Conservation (phyloP, 2,797 vertebrate species). For the Pelochelys cantorii region DNA sequence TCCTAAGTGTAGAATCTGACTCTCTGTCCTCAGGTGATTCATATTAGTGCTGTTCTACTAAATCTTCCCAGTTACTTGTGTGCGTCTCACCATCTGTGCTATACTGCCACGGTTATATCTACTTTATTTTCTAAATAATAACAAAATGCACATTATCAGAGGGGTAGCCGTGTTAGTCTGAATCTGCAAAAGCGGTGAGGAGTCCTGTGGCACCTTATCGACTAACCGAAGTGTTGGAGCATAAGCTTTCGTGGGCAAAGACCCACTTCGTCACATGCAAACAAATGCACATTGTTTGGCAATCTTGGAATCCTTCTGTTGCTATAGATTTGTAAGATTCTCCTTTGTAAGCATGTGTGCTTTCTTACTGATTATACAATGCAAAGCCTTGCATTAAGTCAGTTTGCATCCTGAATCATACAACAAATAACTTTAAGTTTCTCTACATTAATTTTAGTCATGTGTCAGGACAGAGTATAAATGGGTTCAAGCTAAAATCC, state of each 20-base stretch:
- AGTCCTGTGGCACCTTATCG: too few relatives aligned
- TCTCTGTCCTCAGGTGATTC: background rate
- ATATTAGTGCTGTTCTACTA: background rate
- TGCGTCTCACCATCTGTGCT: constrained; percentile 14
- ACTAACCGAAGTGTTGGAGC: too few relatives aligned
- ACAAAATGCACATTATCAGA: constrained; percentile 9
- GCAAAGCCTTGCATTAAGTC: background rate
- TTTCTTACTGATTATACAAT: background rate
- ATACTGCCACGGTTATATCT: constrained; percentile 1
- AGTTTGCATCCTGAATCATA: background rate
- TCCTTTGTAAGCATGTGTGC: background rate
- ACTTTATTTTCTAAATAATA: constrained; percentile 22
- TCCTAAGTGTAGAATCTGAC: background rate
- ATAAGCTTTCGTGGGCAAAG: too few relatives aligned
- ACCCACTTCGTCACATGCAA: too few relatives aligned
- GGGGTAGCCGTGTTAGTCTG: too few relatives aligned
- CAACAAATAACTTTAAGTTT: background rate
- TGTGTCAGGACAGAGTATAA: background rate
- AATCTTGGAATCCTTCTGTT: background rate
- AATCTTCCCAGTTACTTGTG: background rate
- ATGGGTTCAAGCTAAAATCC: background rate
- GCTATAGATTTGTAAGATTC: background rate
- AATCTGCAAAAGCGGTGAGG: too few relatives aligned
- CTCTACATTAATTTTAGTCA: background rate
- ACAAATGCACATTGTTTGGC: background rate